These are phyloP conservation scores for Spodoptera picta DNA, from an alignment of 2,888 invertebrate species.

Conservation along the genomic window DNA sequence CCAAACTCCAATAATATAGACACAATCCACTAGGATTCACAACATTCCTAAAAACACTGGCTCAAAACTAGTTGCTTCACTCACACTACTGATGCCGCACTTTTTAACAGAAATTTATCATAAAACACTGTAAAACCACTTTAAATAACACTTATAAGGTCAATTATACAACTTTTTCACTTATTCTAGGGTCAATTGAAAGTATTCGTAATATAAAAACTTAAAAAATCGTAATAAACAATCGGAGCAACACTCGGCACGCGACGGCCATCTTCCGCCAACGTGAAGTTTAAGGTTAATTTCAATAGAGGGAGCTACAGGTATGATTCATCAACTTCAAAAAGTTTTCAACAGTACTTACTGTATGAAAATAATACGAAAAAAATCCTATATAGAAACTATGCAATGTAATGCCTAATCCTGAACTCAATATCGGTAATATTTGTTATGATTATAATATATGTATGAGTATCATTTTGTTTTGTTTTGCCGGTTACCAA, in stretches of 20 bases:
- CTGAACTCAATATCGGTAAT: neutral
- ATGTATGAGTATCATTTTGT: no score
- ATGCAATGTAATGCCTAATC: neutral
- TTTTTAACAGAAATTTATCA: slow-evolving; percentile 79
- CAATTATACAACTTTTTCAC: slow-evolving; percentile 64
- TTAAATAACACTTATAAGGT: slow-evolving; percentile 59
- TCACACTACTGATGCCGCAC: slow-evolving; percentile 76
- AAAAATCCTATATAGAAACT: neutral
- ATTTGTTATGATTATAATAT: neutral
- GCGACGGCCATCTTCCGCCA: slow-evolving; percentile 88
- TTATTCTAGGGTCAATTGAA: slow-evolving; percentile 66
- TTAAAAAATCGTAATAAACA: slow-evolving; percentile 82
- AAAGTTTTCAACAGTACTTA: slow-evolving; percentile 6
- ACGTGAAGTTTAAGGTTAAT: slow-evolving; percentile 77
- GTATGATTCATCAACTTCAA: slow-evolving; percentile 17
- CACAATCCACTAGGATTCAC: slow-evolving; percentile 85
- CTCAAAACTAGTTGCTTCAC: slow-evolving; percentile 82
- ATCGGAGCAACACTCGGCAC: slow-evolving; percentile 83
- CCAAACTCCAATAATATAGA: slow-evolving; percentile 71
- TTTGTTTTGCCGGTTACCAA: slow-evolving; percentile 29
- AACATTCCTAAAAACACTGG: slow-evolving; percentile 85
- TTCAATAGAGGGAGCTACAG: slow-evolving; percentile 76
- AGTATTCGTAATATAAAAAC: slow-evolving; percentile 75
- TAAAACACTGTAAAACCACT: slow-evolving; percentile 67
- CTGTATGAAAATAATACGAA: neutral